phyloP scores from a whole-genome alignment of 2,113 vertebrate species.

The Athene noctua region DNA sequence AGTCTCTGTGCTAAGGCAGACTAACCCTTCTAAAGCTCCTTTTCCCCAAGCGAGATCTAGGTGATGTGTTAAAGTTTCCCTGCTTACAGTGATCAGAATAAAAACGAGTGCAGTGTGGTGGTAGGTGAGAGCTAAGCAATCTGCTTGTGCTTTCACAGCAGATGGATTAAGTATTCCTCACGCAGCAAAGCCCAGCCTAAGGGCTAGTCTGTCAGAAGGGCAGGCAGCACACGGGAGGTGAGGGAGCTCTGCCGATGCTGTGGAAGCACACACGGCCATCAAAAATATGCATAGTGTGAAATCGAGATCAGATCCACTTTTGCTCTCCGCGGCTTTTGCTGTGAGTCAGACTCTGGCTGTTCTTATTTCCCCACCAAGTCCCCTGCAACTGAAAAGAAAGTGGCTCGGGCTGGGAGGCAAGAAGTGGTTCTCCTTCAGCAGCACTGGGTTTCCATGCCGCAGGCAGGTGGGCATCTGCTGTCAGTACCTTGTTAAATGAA shows the following conservation, averaged over 20 bases:
- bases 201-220: neutral
- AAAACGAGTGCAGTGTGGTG: neutral
- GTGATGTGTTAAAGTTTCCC: neutral
- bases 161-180: neutral
- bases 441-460: accelerated
- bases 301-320: neutral
- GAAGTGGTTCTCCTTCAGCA: neutral
- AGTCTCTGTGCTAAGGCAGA: neutral
- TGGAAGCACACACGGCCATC: accelerated
- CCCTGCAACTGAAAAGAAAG: neutral
- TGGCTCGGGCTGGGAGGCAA: neutral
- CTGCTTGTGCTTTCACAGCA: neutral
- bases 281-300: accelerated
- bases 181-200: neutral
- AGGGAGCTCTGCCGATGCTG: neutral
- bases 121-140: neutral
- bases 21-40: neutral
- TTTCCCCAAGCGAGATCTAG: neutral
- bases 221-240: neutral
- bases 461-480: neutral
- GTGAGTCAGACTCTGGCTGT: neutral
- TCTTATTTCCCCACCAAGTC: neutral
- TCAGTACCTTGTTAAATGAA: neutral
- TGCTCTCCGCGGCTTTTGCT: accelerated
- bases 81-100: neutral